These are phyloP conservation scores for Tryphoninae sp. DNA, from an alignment of 2,888 invertebrate species.

Conservation along the genomic window DNA sequence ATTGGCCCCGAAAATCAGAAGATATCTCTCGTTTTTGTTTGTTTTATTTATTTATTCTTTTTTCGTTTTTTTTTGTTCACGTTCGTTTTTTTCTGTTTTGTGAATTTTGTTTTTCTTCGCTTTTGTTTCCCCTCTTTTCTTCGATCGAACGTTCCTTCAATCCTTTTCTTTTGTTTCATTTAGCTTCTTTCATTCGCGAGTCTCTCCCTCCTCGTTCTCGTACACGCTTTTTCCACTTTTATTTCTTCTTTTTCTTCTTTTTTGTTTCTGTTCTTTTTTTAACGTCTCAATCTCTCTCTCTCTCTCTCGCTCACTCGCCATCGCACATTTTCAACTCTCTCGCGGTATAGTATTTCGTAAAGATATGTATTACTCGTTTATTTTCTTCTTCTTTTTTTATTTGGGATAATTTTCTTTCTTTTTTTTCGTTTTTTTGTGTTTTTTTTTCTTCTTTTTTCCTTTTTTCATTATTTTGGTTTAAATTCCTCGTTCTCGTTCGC, in stretches of 20 bases:
- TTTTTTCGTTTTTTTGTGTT: not conserved
- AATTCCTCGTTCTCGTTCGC: constrained; percentile 33
- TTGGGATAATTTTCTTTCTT: not conserved
- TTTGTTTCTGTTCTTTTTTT: not conserved
- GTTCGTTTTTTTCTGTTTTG: not conserved
- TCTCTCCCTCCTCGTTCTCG: constrained; percentile 40
- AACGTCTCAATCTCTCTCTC: constrained; percentile 39
- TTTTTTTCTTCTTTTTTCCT: not conserved
- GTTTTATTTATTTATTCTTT: constrained; percentile 19
- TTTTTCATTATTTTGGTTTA: not conserved
- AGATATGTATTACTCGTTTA: constrained; percentile 68
- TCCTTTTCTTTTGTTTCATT: constrained; percentile 12
- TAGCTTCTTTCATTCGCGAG: constrained; percentile 39
- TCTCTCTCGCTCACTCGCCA: constrained; percentile 3
- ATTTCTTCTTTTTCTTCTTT: too few species aligned
- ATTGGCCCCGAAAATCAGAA: constrained; percentile 79
- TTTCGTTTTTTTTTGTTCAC: constrained; percentile 1
- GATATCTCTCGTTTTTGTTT: constrained; percentile 66
- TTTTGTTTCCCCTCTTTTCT: not conserved
- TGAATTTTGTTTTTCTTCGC: too few species aligned
- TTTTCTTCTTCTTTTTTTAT: constrained; percentile 25
- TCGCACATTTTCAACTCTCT: not conserved
- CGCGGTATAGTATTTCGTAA: constrained; percentile 61
- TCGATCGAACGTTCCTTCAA: constrained; percentile 55
- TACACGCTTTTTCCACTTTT: constrained; percentile 43